phyloP scores from a whole-genome alignment of 2,888 invertebrate genomes.

The Heliconius ethilla region DNA sequence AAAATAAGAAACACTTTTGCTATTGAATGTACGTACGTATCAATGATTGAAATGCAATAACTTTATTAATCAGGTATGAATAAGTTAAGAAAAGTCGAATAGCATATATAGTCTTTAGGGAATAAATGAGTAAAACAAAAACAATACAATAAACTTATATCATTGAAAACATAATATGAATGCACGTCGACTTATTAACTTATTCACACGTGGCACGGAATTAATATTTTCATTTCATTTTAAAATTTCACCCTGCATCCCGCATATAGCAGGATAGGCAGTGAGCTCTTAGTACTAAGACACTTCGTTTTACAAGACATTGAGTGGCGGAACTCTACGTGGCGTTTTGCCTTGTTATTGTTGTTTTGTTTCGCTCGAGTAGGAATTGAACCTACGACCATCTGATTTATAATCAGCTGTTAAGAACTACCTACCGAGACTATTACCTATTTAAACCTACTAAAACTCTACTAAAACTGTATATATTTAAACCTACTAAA shows the following conservation, averaged over 20 bases:
- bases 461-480: no score
- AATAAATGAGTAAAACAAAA: no score
- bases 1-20: not conserved
- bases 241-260: not conserved
- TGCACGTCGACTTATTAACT: not conserved
- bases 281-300: not conserved
- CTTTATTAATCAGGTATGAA: no score
- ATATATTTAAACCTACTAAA: no score
- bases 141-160: no score
- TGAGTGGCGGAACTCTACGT: no score
- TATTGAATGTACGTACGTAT: conserved; percentile 2
- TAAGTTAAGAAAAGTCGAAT: no score
- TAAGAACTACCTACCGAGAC: not conserved
- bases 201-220: not conserved
- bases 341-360: no score
- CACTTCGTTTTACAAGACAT: not conserved
- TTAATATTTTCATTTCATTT: not conserved
- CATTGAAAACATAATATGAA: no score
- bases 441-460: no score
- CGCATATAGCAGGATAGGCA: not conserved
- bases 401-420: not conserved
- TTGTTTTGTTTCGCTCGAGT: not conserved
- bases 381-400: not conserved
- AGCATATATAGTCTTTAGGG: no score
- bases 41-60: no score